Percentiles rank a stretch among this genome's conserved stretches.
These are phyloP conservation scores for Caerostris extrusa DNA, from an alignment of 1,140 invertebrate genomes.

Conservation along the genomic window DNA sequence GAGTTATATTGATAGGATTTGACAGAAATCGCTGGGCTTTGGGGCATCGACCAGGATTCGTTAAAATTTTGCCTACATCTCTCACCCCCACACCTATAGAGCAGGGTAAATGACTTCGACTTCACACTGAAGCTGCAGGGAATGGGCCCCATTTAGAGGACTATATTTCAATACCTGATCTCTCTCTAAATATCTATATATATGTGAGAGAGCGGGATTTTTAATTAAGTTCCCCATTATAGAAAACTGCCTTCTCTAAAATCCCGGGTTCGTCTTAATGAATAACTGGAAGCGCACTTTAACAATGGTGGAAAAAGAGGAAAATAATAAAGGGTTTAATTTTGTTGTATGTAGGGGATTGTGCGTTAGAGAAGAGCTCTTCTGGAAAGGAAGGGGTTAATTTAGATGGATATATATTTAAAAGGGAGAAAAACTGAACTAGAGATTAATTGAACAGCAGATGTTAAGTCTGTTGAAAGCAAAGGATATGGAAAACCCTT, in stretches of 20 bases:
- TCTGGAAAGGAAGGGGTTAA: too few relatives aligned
- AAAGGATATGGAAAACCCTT: too few relatives aligned
- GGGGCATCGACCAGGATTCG: background rate
- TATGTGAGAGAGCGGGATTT: background rate
- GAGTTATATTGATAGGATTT: background rate
- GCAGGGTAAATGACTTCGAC: background rate
- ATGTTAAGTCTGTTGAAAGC: too few relatives aligned
- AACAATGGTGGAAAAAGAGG: too few relatives aligned
- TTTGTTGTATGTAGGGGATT: too few relatives aligned
- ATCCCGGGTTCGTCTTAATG: background rate
- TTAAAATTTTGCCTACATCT: background rate
- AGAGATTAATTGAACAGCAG: too few relatives aligned
- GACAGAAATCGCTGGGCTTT: background rate
- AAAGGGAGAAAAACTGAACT: too few relatives aligned
- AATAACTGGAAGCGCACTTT: background rate
- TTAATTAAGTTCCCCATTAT: background rate
- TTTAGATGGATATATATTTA: too few relatives aligned
- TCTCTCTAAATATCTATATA: too few relatives aligned
- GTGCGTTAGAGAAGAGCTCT: too few relatives aligned
- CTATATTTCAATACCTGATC: background rate
- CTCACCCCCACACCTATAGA: background rate
- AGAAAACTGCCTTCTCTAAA: too few relatives aligned
- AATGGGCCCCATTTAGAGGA: background rate
- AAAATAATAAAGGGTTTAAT: too few relatives aligned
- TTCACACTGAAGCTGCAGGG: background rate